A percentile compares a stretch with the other conserved stretches of the same genome.
Conservation (phyloP, 30 jellyfish, hydroid and myxozoan genomes). For the Rhopilema esculentum region DNA sequence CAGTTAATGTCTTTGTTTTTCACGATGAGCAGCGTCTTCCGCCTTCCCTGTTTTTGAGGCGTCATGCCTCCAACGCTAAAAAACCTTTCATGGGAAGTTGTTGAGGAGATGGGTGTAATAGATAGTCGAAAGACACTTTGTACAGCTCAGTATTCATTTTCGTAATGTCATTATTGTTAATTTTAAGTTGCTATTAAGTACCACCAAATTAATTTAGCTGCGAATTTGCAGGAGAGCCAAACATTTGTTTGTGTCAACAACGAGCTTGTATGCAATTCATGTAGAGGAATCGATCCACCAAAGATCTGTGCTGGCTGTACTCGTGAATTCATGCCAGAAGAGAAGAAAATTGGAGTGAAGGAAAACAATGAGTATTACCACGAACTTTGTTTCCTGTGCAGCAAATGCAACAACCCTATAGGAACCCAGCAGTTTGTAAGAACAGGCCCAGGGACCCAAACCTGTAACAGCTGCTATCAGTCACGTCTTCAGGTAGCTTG, state of each 20-base stretch:
- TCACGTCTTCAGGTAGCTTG: conserved; percentile 77
- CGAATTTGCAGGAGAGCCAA: conserved; percentile 90
- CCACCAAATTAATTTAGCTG: no score
- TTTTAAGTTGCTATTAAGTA: no score
- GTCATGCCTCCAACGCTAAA: no score
- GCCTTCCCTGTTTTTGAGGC: no score
- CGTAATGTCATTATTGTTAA: no score
- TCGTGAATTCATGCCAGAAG: conserved; percentile 81
- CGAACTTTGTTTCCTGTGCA: conserved; percentile 92
- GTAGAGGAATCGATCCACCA: conserved; percentile 95
- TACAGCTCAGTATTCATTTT: no score
- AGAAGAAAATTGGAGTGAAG: conserved; percentile 89
- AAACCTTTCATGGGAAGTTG: no score
- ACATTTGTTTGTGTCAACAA: conserved; percentile 91
- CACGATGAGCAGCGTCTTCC: no score
- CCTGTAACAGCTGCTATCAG: conserved; percentile 87
- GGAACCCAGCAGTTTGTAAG: conserved; percentile 95
- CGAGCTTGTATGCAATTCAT: conserved; percentile 84
- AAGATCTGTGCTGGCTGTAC: conserved; percentile 82
- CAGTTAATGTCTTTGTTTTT: no score
- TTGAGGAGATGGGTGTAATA: no score
- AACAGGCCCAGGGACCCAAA: conserved; percentile 85
- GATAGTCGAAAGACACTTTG: no score
- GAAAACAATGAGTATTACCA: conserved; percentile 84
- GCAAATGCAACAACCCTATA: conserved; percentile 83